Conservation (phyloP, 2,797 vertebrate genomes). For the Bryconaethiops microstoma region DNA sequence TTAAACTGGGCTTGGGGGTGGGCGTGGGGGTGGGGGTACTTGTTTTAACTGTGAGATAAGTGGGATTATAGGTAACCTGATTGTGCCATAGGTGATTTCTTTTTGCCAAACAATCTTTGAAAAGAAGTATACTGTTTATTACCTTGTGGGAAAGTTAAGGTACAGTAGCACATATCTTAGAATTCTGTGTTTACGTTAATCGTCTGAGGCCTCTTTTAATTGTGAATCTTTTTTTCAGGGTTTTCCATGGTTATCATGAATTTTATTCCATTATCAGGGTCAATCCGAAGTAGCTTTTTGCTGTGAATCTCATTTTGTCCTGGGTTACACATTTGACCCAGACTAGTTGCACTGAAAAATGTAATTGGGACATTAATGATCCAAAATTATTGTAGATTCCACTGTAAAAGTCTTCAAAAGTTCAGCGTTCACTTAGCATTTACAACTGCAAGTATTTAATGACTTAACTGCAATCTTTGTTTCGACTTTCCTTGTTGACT, state of each 20-base stretch:
- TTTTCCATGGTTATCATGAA: slow-evolving; percentile 36
- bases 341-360: slow-evolving; percentile 56
- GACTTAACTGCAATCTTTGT: slow-evolving; percentile 33
- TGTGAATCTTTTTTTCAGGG: slow-evolving; percentile 48
- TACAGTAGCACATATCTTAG: slow-evolving; percentile 52
- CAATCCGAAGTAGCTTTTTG: slow-evolving; percentile 46
- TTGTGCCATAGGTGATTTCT: slow-evolving; percentile 68
- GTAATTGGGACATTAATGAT: slow-evolving; percentile 42
- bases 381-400: slow-evolving; percentile 52
- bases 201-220: slow-evolving; percentile 51
- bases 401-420: slow-evolving; percentile 45
- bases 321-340: slow-evolving; percentile 51
- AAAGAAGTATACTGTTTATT: slow-evolving; percentile 51
- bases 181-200: slow-evolving; percentile 51
- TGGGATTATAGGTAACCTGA: slow-evolving; percentile 55
- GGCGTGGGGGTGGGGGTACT: slow-evolving; percentile 43
- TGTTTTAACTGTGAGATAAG: slow-evolving; percentile 56
- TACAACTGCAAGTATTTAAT: slow-evolving; percentile 40
- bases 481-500: slow-evolving; percentile 32
- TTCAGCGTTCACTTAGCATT: slow-evolving; percentile 35
- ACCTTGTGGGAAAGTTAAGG: slow-evolving; percentile 45
- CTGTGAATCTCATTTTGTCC: slow-evolving; percentile 43
- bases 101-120: slow-evolving; percentile 53
- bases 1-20: slow-evolving; percentile 55
- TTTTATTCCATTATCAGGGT: slow-evolving; percentile 49